Evolutionary conservation across 1,140 invertebrate species (phyloP), one percentile per base, ranked within the genome.

Genomic region (Drosophila eugracilis): DNA sequence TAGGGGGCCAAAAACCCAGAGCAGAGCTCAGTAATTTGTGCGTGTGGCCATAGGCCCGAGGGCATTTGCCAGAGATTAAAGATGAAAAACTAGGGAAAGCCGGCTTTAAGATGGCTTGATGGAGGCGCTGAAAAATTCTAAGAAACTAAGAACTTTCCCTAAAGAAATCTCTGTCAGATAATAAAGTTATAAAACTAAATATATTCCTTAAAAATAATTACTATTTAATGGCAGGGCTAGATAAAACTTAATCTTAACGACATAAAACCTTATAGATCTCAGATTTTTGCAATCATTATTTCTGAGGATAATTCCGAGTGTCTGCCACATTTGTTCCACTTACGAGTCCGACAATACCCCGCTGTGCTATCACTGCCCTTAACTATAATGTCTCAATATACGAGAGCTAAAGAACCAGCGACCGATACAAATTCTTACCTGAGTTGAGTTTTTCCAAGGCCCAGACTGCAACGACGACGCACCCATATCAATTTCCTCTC

Each of bases 401-500:
- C 24, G 21, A 15, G 2, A 30, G 53, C n/a, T 12, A 62, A 17
- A 22, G 39, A n/a, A 41, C 5, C 10, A 12, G 1, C 4, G 17
- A 60, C n/a, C n/a, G 28, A 63, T 15, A 49, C 62, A 42, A 17
- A 28, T 41, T 66, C 37, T 59, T 81, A 81, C 78, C 78, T 80
- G 78, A 72, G 24, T 9, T 7, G 7, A 36, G 69, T 34, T 75
- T 73, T 57, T 55, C 50, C 59, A 65, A 39, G 36, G 22, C 22
- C 57, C 37, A 41, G 55, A 60, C n/a, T n/a, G n/a, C 50, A 26
- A 45, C 57, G 32, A 66, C 65, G 55, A 71, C 60, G 81, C 81
- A 86, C 83, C 81, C 81, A 88, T 86, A 86, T 86, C 81, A 81
- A 65, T 86, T 88, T 88, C 81, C 54, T 47, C 54, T 47, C 39